Evolutionary conservation across 2,797 vertebrate genomes (phyloP).

Genomic region (Cuculus canorus): DNA sequence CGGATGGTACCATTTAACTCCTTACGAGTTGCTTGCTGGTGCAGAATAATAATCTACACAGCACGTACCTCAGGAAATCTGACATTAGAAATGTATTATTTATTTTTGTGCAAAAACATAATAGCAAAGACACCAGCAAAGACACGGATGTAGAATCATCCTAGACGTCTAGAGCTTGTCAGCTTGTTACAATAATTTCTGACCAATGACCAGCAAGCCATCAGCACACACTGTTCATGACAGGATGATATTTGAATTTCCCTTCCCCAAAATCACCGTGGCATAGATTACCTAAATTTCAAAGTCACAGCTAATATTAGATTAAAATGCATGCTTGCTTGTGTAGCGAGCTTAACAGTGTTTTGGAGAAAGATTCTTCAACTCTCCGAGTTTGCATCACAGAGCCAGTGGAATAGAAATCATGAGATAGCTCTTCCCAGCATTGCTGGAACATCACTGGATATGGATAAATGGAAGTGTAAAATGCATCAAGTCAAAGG

Average conservation of each 20-base stretch:
- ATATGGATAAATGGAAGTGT: not conserved
- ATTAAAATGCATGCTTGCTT: not conserved
- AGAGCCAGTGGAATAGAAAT: not conserved
- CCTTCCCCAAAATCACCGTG: not conserved
- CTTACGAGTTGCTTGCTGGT: not conserved
- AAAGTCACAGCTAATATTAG: not conserved
- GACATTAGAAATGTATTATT: no score
- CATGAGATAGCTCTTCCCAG: not conserved
- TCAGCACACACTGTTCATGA: not conserved
- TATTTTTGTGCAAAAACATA: no score
- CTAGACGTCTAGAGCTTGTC: no score
- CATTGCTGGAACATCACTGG: not conserved
- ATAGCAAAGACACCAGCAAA: no score
- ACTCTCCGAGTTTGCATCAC: not conserved
- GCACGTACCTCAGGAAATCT: no score
- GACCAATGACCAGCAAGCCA: not conserved
- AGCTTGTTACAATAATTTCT: no score
- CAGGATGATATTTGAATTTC: not conserved
- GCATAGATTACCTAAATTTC: no score
- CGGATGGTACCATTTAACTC: not conserved
- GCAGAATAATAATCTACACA: no score
- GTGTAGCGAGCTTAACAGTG: not conserved
- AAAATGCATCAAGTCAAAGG: not conserved
- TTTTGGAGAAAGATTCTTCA: not conserved
- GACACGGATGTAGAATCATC: no score